Evolutionary conservation across 2,888 invertebrate genomes (phyloP).

Genomic region (Andrena camellia): DNA sequence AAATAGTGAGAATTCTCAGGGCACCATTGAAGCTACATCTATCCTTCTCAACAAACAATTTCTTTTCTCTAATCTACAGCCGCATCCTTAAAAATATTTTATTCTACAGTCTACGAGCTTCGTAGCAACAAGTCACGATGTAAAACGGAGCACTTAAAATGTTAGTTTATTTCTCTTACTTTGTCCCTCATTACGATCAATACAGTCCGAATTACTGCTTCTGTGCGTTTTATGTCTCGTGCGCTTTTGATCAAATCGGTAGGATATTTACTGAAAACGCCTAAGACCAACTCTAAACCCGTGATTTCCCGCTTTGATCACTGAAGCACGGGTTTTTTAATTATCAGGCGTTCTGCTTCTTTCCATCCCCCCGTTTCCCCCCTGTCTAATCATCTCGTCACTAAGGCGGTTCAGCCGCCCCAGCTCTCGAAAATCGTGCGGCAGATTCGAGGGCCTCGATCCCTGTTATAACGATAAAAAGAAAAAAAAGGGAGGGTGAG

Average conservation of each 20-base stretch:
- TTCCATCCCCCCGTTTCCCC: constrained; percentile 25
- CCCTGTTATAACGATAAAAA: constrained; percentile 45
- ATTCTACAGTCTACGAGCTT: not conserved
- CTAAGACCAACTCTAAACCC: constrained; percentile 6
- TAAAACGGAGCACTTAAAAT: constrained; percentile 20
- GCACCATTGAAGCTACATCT: too few relatives aligned
- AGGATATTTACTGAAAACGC: constrained; percentile 18
- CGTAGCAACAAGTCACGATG: not conserved
- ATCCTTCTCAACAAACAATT: too few relatives aligned
- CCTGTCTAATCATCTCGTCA: constrained; percentile 56
- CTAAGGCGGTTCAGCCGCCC: constrained; percentile 3
- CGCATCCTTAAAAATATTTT: not conserved
- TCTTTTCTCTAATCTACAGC: not conserved
- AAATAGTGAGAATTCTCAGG: too few relatives aligned
- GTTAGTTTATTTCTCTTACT: constrained; percentile 12
- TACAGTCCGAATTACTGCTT: constrained; percentile 16
- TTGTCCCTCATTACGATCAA: constrained; percentile 24
- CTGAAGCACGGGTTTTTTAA: constrained; percentile 26
- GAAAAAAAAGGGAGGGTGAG: not conserved
- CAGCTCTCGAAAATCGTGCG: constrained; percentile 37
- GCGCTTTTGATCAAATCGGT: constrained; percentile 46
- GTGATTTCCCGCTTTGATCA: constrained; percentile 24
- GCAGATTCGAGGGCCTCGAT: constrained; percentile 8
- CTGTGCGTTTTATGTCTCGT: not conserved
- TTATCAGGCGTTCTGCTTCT: constrained; percentile 38